Evolutionary conservation across 2,888 invertebrate genomes (phyloP).

Genomic region (Cheilosia pagana): DNA sequence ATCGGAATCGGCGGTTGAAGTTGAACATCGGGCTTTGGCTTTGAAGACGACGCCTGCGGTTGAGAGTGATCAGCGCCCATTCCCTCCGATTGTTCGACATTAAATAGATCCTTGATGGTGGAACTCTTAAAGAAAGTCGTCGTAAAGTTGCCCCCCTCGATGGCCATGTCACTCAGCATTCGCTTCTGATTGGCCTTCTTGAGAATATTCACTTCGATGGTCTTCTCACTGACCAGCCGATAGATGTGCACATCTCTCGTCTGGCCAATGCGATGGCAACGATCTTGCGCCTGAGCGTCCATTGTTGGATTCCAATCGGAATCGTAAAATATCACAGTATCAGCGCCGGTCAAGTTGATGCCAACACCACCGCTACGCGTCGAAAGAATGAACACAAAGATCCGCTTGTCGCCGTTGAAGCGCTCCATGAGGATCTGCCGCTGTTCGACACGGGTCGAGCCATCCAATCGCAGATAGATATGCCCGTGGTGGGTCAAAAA

Average conservation of each 20-base stretch:
- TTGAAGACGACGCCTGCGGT: slow-evolving; percentile 68
- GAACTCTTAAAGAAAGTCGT: slow-evolving; percentile 97
- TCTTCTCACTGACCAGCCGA: slow-evolving; percentile 97
- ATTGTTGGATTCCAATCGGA: slow-evolving; percentile 99
- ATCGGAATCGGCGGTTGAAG: slow-evolving; percentile 73
- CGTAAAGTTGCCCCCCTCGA: slow-evolving; percentile 99
- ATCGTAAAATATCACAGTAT: slow-evolving; percentile 99
- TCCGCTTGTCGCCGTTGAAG: slow-evolving; percentile 96
- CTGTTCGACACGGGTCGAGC: slow-evolving; percentile 97
- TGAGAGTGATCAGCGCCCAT: slow-evolving; percentile 68
- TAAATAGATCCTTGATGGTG: slow-evolving; percentile 97
- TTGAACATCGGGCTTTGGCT: slow-evolving; percentile 76
- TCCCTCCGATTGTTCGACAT: slow-evolving; percentile 88
- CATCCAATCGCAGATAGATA: slow-evolving; percentile 97
- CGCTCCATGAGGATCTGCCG: slow-evolving; percentile 97
- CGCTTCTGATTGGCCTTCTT: slow-evolving; percentile 99
- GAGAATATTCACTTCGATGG: slow-evolving; percentile 99
- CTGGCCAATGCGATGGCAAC: slow-evolving; percentile 99
- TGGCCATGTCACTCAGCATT: slow-evolving; percentile 97
- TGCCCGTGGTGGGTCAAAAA: slow-evolving; percentile 99
- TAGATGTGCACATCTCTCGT: slow-evolving; percentile 99
- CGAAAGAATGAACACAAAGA: slow-evolving; percentile 98
- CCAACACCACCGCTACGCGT: slow-evolving; percentile 99
- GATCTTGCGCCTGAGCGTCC: slow-evolving; percentile 98
- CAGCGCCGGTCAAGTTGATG: slow-evolving; percentile 99